Evolutionary conservation across 1,140 invertebrate species (phyloP).

Genomic region (Nymphalis io): DNA sequence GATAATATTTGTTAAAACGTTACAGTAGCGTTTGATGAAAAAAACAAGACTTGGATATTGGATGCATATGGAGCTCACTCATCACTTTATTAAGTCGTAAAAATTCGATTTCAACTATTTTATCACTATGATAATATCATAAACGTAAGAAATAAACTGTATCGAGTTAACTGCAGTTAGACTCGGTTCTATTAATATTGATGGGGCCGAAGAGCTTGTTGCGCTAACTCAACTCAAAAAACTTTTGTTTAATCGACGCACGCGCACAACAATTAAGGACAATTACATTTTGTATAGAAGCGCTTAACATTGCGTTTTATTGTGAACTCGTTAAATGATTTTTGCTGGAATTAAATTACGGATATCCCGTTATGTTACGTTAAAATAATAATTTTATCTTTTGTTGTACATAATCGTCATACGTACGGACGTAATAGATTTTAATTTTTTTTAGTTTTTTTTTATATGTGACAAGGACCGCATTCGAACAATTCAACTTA

Average conservation of each 20-base stretch:
- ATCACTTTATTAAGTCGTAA: neutral
- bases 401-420: neutral
- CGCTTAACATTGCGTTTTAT: slow-evolving; percentile 8
- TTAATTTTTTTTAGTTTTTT: neutral
- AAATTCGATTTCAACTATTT: neutral
- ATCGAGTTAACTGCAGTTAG: neutral
- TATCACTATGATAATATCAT: neutral
- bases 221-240: slow-evolving; percentile 3
- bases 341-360: slow-evolving; percentile 9
- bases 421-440: too few species aligned
- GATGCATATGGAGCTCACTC: too few species aligned
- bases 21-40: too few species aligned
- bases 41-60: too few species aligned
- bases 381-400: neutral
- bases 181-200: slow-evolving; percentile 21
- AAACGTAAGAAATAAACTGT: neutral
- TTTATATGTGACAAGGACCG: too few species aligned
- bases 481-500: too few species aligned
- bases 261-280: slow-evolving; percentile 26
- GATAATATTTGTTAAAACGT: too few species aligned
- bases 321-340: neutral
- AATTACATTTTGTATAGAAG: slow-evolving; percentile 21
- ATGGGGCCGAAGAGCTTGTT: slow-evolving; percentile 9
- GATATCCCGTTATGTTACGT: slow-evolving; percentile 16
- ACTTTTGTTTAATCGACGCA: slow-evolving; percentile 13